These are phyloP conservation scores for Ctenochaetus hawaiiensis DNA, from an alignment of 2,797 vertebrate species.

Conservation along the genomic window DNA sequence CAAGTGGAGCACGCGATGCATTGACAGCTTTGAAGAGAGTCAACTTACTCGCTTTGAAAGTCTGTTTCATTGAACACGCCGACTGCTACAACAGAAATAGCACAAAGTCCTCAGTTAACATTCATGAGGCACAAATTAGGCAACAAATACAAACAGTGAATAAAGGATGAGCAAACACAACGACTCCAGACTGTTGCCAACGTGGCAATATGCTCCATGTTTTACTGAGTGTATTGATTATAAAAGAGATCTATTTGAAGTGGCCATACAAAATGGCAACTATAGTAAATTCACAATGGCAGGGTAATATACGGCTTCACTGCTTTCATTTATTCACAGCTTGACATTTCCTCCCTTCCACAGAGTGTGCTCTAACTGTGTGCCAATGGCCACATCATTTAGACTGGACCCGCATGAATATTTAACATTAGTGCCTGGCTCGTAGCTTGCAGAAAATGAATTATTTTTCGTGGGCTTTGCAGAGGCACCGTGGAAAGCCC, in stretches of 20 bases:
- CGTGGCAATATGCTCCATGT: constrained; percentile 68
- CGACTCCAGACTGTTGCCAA: constrained; percentile 64
- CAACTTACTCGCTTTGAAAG: constrained; percentile 54
- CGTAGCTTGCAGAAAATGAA: constrained; percentile 82
- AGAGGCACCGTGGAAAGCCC: constrained; percentile 79
- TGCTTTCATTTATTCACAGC: constrained; percentile 84
- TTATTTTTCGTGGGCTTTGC: constrained; percentile 82
- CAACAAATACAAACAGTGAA: constrained; percentile 63
- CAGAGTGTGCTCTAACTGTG: constrained; percentile 81
- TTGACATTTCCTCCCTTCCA: constrained; percentile 84
- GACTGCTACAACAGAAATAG: constrained; percentile 38
- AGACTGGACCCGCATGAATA: constrained; percentile 85
- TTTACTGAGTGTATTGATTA: constrained; percentile 80
- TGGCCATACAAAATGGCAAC: constrained; percentile 80
- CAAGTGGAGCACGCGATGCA: constrained; percentile 50
- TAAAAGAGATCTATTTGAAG: constrained; percentile 79
- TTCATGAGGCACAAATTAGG: constrained; percentile 68
- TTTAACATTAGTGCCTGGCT: constrained; percentile 84
- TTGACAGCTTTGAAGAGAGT: constrained; percentile 62
- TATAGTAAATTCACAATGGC: constrained; percentile 82
- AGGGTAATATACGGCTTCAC: constrained; percentile 81
- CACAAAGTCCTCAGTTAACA: constrained; percentile 55
- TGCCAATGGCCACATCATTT: constrained; percentile 84
- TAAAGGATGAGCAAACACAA: constrained; percentile 66
- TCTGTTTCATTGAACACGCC: constrained; percentile 32